Evolutionary conservation across 2,113 vertebrate genomes (phyloP).

Genomic region (Engystomops pustulosus): DNA sequence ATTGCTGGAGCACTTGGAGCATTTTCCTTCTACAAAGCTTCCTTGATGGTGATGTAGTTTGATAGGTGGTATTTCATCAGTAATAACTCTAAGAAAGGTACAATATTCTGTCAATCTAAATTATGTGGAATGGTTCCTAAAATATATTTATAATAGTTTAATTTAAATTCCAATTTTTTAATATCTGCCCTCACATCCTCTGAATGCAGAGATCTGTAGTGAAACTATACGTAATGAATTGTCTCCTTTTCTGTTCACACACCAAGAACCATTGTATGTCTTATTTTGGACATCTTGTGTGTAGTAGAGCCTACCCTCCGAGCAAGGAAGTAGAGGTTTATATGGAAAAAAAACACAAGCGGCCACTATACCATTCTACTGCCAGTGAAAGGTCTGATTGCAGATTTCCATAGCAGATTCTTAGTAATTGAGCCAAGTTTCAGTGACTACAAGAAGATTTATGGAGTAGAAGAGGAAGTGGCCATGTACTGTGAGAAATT

Average conservation of each 20-base stretch:
- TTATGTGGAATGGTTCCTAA: too few species aligned
- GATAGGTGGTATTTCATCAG: too few species aligned
- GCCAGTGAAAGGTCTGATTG: background rate
- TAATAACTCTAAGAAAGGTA: too few species aligned
- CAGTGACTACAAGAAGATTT: slow-evolving; percentile 24
- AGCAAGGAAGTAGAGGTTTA: background rate
- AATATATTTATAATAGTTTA: too few species aligned
- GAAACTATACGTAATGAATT: background rate
- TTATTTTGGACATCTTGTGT: background rate
- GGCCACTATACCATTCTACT: background rate
- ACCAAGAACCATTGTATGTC: background rate
- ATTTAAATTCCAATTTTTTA: background rate
- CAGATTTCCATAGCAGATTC: slow-evolving; percentile 16
- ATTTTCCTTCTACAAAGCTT: too few species aligned
- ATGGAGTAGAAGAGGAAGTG: slow-evolving; percentile 30
- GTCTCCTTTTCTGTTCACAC: background rate
- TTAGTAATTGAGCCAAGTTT: slow-evolving; percentile 10
- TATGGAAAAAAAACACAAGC: slow-evolving; percentile 20
- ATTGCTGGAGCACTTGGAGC: too few species aligned
- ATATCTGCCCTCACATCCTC: background rate
- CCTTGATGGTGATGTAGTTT: too few species aligned
- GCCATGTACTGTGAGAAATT: slow-evolving; percentile 25
- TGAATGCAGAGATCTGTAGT: too few species aligned
- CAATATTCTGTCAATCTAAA: too few species aligned
- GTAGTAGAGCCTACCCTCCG: background rate